phyloP scores from a whole-genome alignment of 2,113 vertebrate genomes.

The Podarcis muralis region DNA sequence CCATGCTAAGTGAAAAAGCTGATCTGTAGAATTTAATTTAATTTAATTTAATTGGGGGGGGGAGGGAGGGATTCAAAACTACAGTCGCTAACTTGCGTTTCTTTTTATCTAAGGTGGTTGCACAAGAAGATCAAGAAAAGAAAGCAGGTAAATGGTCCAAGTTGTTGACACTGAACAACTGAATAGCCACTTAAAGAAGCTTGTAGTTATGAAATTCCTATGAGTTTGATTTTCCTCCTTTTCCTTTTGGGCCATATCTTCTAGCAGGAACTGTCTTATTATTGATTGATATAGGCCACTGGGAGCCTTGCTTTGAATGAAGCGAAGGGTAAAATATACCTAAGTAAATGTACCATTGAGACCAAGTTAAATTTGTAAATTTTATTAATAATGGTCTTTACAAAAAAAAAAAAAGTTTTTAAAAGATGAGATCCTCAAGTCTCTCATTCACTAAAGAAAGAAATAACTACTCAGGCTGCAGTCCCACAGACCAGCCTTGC shows the following conservation, averaged over 20 bases:
- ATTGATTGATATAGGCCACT: too few relatives aligned
- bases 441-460: neutral
- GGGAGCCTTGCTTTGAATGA: too few relatives aligned
- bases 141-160: slow-evolving; percentile 79
- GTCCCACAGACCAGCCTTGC: neutral
- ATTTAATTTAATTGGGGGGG: slow-evolving; percentile 4
- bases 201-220: too few relatives aligned
- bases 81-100: slow-evolving; percentile 19
- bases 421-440: neutral
- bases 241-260: too few relatives aligned
- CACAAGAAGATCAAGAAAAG: slow-evolving; percentile 73
- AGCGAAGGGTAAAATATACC: neutral
- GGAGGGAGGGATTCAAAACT: neutral
- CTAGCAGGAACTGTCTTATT: too few relatives aligned
- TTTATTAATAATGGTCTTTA: neutral
- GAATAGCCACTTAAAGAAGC: neutral
- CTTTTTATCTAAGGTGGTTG: slow-evolving; percentile 76
- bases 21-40: slow-evolving; percentile 14
- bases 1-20: neutral
- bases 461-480: neutral
- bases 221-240: too few relatives aligned
- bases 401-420: neutral
- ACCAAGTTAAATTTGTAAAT: neutral
- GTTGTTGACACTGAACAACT: neutral
- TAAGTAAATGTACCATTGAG: neutral